Conservation (phyloP, 2,113 vertebrate species). For the Apodemus speciosus region DNA sequence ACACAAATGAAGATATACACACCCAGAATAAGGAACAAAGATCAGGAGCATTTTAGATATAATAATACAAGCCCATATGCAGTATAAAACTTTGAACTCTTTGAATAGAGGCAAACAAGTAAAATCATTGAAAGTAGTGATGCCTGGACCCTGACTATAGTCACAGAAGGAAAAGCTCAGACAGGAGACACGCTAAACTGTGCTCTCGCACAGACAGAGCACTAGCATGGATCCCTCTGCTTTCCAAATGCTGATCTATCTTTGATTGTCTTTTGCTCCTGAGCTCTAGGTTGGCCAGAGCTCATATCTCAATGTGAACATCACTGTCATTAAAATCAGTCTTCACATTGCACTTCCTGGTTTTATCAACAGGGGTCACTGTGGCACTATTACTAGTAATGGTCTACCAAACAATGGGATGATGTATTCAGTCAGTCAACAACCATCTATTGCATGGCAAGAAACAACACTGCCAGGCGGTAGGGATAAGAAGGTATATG, state of each 20-base stretch:
- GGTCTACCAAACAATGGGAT: background rate
- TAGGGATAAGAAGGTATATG: background rate
- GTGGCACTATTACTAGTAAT: slow-evolving; percentile 67
- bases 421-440: background rate
- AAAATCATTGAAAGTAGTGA: background rate
- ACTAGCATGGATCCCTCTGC: fast-evolving
- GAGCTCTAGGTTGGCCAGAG: background rate
- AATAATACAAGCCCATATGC: background rate
- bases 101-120: background rate
- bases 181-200: background rate
- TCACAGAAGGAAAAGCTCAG: background rate
- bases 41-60: background rate
- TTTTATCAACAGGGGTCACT: slow-evolving; percentile 88
- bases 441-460: background rate
- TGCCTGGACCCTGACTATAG: background rate
- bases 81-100: background rate
- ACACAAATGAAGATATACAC: background rate
- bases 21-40: background rate
- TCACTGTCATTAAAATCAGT: background rate
- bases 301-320: background rate
- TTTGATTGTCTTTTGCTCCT: background rate
- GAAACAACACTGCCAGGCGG: background rate
- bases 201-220: background rate
- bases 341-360: slow-evolving; percentile 66
- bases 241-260: background rate